Percentiles rank a stretch among this genome's conserved stretches.
These are phyloP conservation scores for Hoplostethus mediterraneus DNA, from an alignment of 2,797 vertebrate species.

Conservation along the genomic window DNA sequence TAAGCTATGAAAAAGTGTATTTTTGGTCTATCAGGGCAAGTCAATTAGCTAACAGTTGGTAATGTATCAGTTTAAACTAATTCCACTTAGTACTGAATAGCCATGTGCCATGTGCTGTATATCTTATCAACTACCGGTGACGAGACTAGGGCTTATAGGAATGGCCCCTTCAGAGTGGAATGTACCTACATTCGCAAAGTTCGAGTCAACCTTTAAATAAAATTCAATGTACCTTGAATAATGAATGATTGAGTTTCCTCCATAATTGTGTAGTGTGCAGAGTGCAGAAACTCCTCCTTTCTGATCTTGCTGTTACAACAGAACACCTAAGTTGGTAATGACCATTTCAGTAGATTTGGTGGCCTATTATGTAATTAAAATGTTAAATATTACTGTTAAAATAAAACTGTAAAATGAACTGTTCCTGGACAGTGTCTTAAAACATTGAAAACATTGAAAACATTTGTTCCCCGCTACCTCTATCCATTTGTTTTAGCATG, in stretches of 20 bases:
- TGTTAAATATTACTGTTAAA: conserved; percentile 58
- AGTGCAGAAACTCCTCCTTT: conserved; percentile 33
- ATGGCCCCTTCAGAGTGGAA: conserved; percentile 52
- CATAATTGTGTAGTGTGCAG: conserved; percentile 42
- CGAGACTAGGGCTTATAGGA: conserved; percentile 13
- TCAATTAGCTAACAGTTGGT: conserved; percentile 7
- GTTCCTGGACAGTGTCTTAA: conserved; percentile 44
- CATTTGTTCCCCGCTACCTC: conserved; percentile 66
- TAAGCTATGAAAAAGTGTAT: conserved; percentile 4
- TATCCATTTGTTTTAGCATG: conserved; percentile 68
- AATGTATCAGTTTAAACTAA: too few relatives aligned
- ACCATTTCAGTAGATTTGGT: conserved; percentile 41
- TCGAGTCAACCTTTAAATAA: conserved; percentile 36
- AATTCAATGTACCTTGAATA: conserved; percentile 64
- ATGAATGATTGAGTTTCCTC: conserved; percentile 55
- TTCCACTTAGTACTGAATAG: not conserved
- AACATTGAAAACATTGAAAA: too few relatives aligned
- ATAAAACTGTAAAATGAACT: conserved; percentile 45
- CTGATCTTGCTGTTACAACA: not conserved
- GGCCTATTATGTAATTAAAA: conserved; percentile 42
- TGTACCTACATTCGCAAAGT: conserved; percentile 38
- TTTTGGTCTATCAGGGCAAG: not conserved
- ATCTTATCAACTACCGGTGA: not conserved
- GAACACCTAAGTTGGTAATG: conserved; percentile 1
- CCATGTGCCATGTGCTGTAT: conserved; percentile 22